Percentiles rank a stretch among this genome's conserved stretches.
Evolutionary conservation across 2,888 invertebrate species (phyloP).

Genomic region (Pseudoips prasinana): DNA sequence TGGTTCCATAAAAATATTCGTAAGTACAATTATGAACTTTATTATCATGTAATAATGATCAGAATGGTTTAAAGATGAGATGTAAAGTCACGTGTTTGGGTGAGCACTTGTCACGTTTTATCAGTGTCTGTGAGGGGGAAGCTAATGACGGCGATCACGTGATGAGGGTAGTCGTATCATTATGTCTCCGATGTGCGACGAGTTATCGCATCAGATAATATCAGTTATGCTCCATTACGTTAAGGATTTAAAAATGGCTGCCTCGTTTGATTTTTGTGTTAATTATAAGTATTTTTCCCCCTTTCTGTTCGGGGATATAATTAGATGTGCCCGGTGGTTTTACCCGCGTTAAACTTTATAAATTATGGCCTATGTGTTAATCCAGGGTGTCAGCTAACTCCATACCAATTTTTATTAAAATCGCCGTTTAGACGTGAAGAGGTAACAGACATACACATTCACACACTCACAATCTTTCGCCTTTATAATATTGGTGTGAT

Average conservation of each 20-base stretch:
- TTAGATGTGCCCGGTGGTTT: no score
- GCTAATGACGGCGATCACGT: conserved; percentile 23
- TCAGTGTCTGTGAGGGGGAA: conserved; percentile 20
- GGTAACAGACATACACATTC: no score
- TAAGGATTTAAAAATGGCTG: conserved; percentile 23
- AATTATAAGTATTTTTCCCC: no score
- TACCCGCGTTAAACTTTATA: no score
- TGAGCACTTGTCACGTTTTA: conserved; percentile 20
- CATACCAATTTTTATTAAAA: no score
- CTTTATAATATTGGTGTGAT: no score
- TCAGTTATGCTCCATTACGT: conserved; percentile 28
- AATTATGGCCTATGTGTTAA: no score
- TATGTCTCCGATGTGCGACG: conserved; percentile 27
- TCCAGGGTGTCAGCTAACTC: no score
- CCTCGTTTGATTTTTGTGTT: conserved; percentile 12
- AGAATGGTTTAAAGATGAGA: conserved; percentile 5
- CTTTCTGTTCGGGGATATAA: no score
- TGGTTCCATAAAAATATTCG: conserved; percentile 7
- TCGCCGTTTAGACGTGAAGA: no score
- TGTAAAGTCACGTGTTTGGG: conserved; percentile 9
- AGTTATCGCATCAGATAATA: conserved; percentile 32
- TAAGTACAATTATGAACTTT: conserved; percentile 10
- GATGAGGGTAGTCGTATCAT: conserved; percentile 24
- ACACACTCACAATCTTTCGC: no score
- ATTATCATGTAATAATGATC: conserved; percentile 4